Base-by-base conservation (phyloP, 2,113 vertebrate genomes). In the Egretta garzetta region DNA sequence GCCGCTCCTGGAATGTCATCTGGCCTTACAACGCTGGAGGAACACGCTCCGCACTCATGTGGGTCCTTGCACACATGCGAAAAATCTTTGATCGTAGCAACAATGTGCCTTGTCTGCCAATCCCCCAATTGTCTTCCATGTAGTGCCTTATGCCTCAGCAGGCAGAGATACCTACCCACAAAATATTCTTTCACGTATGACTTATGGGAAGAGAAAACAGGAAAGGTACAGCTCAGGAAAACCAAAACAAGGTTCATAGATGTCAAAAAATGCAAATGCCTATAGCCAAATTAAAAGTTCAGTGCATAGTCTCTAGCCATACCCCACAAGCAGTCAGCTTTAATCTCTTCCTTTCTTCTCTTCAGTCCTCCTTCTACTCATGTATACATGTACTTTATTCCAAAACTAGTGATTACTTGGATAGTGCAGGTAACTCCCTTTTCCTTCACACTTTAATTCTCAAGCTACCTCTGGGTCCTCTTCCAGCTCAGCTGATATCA, bases 101-200 rank as follows among this genome's bases (percentile, higher is more conserved):
- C 21, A 67, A 58, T 0, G 1, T 39, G 33, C 35, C 37, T 64
- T 35, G 24, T 47, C 66, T 47, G 9, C n/a, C n/a, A 50, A 0
- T 22, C 35, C 90, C 47, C 0, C 0, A 33, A 30, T 26, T 47
- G 28, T n/a, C 19, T 26, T 64, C 53, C 24, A 14, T 17, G 12
- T 15, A 49, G 21, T 14, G 30, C 13, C 11, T 68, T 23, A 14
- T 14, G 13, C 32, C 27, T 77, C 72, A 68, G 39, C 28, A 63
- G 66, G 30, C 30, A 75, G 41, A 41, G 33, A 28, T 1, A 18
- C 12, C 43, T 67, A 23, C 26, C 27, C 52, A 73, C 53, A 80
- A 58, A 56, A 47, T 24, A 35, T 32, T 76, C 74, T n/a, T 58
- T 80, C 30, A 49, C 5, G 1, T 35, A 6, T n/a, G 32, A 49